Evolutionary conservation across 2,888 invertebrate genomes (phyloP), one percentile per base, ranked within the genome.

Genomic region (Machimus rusticus): DNA sequence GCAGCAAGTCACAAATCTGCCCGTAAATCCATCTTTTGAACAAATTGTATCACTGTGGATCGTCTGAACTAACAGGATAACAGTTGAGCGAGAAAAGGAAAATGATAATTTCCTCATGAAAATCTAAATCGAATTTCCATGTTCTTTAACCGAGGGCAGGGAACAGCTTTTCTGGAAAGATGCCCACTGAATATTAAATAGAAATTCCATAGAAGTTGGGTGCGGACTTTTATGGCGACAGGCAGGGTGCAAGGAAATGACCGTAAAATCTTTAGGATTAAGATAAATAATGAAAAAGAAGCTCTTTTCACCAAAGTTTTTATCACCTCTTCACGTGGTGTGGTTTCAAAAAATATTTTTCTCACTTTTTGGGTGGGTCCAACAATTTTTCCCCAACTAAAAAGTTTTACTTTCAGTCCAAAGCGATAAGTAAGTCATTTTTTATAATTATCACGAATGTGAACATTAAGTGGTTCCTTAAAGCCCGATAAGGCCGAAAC

Each of bases 21-120:
- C 51, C 81, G 55, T 81, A 81, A 79, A 81, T 81, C 81, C 81
- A 81, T 81, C 81, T 55, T 81, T 81, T 81, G 55, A 55, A 81
- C 81, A 81, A 81, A 81, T 81, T 81, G 81, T 81, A 81, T 81
- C 81, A 43, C 43, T 31, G 43, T 81, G 78, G 39, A 81, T 81
- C 51, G 81, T 12, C 81, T 81, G 81, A 81, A 51, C 81, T 81
- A 81, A 81, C 81, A 81, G 81, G 81, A 81, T 81, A 81, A 28
- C 55, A 55, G 81, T 81, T 81, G 51, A 81, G 81, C 34, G 81
- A 28, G 31, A 34, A 31, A 46, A 31, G 81, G 81, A 81, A 81
- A 81, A 81, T 81, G 81, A 81, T 81, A 81, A 81, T 81, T 81
- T 81, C 81, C 81, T 55, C 81, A 81, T 81, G 81, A 81, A 81